Conservation (phyloP, 2,113 vertebrate species). For the Crotalus viridis region DNA sequence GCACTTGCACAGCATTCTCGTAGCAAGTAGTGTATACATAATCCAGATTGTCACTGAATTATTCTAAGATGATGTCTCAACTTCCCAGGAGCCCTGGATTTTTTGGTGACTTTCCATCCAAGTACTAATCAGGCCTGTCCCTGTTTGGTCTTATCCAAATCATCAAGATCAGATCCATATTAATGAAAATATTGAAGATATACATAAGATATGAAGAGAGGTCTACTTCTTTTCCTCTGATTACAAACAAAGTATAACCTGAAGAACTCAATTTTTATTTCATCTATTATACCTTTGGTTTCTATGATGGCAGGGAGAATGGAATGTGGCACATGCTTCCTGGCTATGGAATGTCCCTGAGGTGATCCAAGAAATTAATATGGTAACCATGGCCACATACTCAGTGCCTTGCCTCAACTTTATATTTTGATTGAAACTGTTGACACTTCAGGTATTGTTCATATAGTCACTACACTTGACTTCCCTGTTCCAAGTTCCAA, state of each 20-base stretch:
- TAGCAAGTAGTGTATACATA: background rate
- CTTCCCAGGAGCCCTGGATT: background rate
- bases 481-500: background rate
- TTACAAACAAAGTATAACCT: background rate
- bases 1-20: background rate
- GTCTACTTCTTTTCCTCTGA: background rate
- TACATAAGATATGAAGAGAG: background rate
- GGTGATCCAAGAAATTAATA: background rate
- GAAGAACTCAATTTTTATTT: background rate
- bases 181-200: background rate
- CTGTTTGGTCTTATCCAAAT: background rate
- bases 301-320: background rate
- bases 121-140: background rate
- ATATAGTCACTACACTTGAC: background rate
- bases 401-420: background rate
- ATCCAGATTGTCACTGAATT: background rate
- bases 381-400: background rate
- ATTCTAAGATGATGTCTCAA: background rate
- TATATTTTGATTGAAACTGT: background rate
- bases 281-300: background rate
- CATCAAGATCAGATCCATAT: background rate
- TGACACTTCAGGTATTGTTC: background rate
- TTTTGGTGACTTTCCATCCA: background rate
- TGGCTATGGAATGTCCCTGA: background rate
- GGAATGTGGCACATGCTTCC: background rate